Conservation (phyloP, 2,113 vertebrate genomes). For the Lophotis ruficrista region DNA sequence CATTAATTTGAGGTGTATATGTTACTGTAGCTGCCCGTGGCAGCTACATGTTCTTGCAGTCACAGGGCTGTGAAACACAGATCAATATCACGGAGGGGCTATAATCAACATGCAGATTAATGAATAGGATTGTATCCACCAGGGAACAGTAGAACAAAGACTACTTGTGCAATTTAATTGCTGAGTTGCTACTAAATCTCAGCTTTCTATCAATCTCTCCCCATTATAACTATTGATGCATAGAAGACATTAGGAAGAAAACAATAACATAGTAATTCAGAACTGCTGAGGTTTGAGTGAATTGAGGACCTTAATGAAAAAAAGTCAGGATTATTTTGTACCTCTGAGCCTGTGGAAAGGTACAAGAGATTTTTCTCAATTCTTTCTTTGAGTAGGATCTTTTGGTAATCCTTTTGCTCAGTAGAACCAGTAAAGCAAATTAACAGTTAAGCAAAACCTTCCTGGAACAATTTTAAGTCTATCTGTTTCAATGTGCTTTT, state of each 20-base stretch:
- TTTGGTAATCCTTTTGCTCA: slow-evolving; percentile 37
- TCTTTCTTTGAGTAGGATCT: slow-evolving; percentile 33
- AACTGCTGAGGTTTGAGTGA: slow-evolving; percentile 55
- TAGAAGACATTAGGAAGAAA: slow-evolving; percentile 71
- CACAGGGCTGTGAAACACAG: slow-evolving; percentile 56
- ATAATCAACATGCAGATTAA: slow-evolving; percentile 83
- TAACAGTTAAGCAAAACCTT: slow-evolving; percentile 55
- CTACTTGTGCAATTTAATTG: slow-evolving; percentile 80
- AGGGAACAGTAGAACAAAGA: slow-evolving; percentile 76
- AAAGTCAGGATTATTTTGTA: slow-evolving; percentile 48
- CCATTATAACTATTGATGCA: slow-evolving; percentile 73
- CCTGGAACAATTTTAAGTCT: slow-evolving; percentile 23
- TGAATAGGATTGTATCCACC: slow-evolving; percentile 68
- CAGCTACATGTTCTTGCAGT: slow-evolving; percentile 60
- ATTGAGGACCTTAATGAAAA: slow-evolving; percentile 21
- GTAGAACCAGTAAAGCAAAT: slow-evolving; percentile 42
- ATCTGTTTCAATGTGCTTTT: slow-evolving; percentile 27
- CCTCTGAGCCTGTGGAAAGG: slow-evolving; percentile 8
- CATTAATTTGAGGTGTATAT: slow-evolving; percentile 26
- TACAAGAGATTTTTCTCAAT: slow-evolving; percentile 34
- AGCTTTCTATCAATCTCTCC: slow-evolving; percentile 75
- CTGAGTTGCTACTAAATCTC: slow-evolving; percentile 75
- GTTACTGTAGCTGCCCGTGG: slow-evolving; percentile 18
- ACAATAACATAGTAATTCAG: slow-evolving; percentile 72
- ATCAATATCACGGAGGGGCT: slow-evolving; percentile 72